Base-by-base conservation (phyloP, 2,888 invertebrate genomes). In the Creontiades dilutus region DNA sequence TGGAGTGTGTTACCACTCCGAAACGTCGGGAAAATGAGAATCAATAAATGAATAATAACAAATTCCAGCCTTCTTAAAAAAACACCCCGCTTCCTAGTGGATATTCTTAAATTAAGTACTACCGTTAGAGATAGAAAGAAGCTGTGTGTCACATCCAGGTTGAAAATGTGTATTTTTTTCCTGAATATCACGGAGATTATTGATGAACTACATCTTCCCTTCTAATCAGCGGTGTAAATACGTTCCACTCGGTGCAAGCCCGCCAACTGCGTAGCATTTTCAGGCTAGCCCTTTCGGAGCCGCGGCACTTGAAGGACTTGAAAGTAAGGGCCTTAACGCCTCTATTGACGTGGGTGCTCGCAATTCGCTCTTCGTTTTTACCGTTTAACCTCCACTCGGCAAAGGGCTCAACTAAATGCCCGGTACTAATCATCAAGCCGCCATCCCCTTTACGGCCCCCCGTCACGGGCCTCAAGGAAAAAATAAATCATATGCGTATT, bases 401-500 rank as follows among this genome's bases (percentile, higher is more conserved):
- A 68, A 16, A 68, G 68, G 68, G 68, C 68, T 68, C 23, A 68
- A 78, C 78, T 78, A 78, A 78, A 78, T 78, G 78, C 78, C 78
- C 47, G 78, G 78, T 78, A 78, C 78, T 78, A 78, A 78, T 78
- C 78, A 78, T 78, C 46, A 78, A 78, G 78, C 78, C 78, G 78
- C 78, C 78, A 78, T 78, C 78, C 78, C 78, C 78, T 78, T 78
- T 78, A 78, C 47, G 78, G 78, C 78, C 46, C 78, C 19, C 47
- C 78, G 23, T 68, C 68, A 68, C 68, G 68, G 57, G 11, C 68
- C 19, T 78, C 9, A 37, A 37, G 46, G 19, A 78, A 78, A 76
- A 78, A 78, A 78, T 78, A 78, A 78, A 37, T 78, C 78, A 78
- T 78, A 78, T 78, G 78, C 78, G 78, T 78, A 78, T 78, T 78